Base-by-base conservation (phyloP, 2,113 vertebrate species). In the Cardinalis cardinalis region DNA sequence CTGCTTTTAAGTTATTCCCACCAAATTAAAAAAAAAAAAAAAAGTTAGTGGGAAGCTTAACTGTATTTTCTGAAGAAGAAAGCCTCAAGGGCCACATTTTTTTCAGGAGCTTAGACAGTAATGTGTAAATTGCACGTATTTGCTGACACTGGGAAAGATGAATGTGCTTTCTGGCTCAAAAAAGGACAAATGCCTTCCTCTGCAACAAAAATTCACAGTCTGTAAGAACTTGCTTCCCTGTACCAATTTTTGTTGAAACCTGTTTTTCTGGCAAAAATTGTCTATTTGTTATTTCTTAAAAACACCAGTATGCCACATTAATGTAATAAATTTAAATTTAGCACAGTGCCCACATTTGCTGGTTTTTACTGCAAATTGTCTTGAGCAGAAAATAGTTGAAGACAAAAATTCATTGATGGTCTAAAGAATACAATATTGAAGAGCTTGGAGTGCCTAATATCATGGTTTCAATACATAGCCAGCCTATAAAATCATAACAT, bases 71-170 rank as follows among this genome's bases (percentile, higher is more conserved):
- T 81, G 29, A 69, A 87, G 87, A 92, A 78, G 63, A 87, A 84
- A 82, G 43, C 63, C 87, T 76, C 70, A 64, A 87, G 75, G 66
- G 84, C 20, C 40, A 76, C 34, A 55, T 93, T 76, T 86, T 88
- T 93, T 93, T 84, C 59, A 60, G 65, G 53, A 82, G 59, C 31
- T 89, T 76, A 25, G 70, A 93, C 51, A 75, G 59, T 51, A 73
- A 82, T 18, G 40, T 85, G 89, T 87, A 93, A 95, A 90, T 95
- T 87, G 46, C 51, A 92, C 2, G 0, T 89, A 93, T 90, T 92
- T 93, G 43, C 66, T 83, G 77, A 93, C 87, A 44, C 36, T 84
- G 84, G 90, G 80, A 90, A 74, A 87, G 55, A 88, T 66, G 53
- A 84, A 90, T 82, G 87, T 79, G 8, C 48, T 69, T 93, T 94